phyloP scores from a whole-genome alignment of 1,140 invertebrate species.

The Pantala flavescens region DNA sequence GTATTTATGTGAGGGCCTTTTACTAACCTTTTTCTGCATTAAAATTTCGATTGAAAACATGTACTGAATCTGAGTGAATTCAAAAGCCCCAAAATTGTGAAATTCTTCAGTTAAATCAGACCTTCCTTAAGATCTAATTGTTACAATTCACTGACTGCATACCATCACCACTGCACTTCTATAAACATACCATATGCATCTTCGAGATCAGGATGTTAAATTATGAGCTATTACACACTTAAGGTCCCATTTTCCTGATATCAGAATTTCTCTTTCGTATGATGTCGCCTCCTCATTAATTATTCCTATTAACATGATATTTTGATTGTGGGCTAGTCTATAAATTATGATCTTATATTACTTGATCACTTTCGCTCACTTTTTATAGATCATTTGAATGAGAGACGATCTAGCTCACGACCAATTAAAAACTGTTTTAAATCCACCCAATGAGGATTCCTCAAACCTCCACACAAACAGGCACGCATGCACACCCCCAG shows the following conservation, averaged over 20 bases:
- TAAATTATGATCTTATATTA: no score
- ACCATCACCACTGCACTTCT: neutral
- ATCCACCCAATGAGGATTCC: neutral
- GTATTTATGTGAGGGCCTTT: no score
- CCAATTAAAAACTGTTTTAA: neutral
- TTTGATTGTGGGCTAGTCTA: neutral
- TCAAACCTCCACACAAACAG: neutral
- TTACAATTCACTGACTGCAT: neutral
- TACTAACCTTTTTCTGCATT: no score
- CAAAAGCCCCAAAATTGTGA: no score
- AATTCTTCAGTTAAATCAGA: no score
- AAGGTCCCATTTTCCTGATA: neutral
- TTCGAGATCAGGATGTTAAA: neutral
- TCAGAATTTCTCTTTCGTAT: neutral
- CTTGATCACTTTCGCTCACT: no score
- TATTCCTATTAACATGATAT: neutral
- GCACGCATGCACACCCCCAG: conserved; percentile 1
- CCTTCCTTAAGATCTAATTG: neutral
- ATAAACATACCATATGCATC: neutral
- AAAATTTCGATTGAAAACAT: no score
- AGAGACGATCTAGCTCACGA: neutral
- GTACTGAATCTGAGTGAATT: no score
- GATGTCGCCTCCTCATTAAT: neutral
- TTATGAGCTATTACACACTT: neutral
- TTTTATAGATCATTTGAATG: no score